A percentile compares a stretch with the other conserved stretches of the same genome.
Conservation (phyloP, 2,113 vertebrate genomes). For the Silurus asotus region DNA sequence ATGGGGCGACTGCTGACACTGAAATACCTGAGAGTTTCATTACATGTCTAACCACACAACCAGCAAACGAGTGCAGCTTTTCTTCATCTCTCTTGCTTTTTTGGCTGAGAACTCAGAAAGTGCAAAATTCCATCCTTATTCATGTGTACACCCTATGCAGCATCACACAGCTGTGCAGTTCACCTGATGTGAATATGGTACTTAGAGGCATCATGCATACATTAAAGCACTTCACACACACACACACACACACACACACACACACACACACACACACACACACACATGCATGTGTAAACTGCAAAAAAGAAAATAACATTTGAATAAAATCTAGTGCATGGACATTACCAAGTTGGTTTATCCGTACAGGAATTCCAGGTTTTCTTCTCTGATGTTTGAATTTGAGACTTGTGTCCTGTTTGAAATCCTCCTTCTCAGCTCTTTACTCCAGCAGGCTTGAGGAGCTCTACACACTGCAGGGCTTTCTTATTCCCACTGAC, state of each 20-base stretch:
- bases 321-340: neutral
- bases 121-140: neutral
- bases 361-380: conserved; percentile 9
- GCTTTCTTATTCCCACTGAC: conserved; percentile 44
- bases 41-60: conserved; percentile 27
- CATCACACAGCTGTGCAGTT: neutral
- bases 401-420: neutral
- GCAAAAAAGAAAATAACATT: neutral
- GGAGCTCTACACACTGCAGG: conserved; percentile 50
- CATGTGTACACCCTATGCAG: neutral
- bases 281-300: neutral
- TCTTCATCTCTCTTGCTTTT: neutral
- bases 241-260: conserved; percentile 11
- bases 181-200: neutral
- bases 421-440: conserved; percentile 55
- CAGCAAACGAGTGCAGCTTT: neutral
- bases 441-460: conserved; percentile 34
- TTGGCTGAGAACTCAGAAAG: neutral
- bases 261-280: conserved; percentile 1
- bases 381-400: neutral
- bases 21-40: conserved; percentile 39
- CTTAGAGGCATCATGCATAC: neutral
- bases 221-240: neutral
- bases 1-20: conserved; percentile 33
- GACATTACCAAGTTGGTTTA: conserved; percentile 13